Conservation (phyloP, 92 coral and sea anemone genomes). For the Heliopora coerulea region DNA sequence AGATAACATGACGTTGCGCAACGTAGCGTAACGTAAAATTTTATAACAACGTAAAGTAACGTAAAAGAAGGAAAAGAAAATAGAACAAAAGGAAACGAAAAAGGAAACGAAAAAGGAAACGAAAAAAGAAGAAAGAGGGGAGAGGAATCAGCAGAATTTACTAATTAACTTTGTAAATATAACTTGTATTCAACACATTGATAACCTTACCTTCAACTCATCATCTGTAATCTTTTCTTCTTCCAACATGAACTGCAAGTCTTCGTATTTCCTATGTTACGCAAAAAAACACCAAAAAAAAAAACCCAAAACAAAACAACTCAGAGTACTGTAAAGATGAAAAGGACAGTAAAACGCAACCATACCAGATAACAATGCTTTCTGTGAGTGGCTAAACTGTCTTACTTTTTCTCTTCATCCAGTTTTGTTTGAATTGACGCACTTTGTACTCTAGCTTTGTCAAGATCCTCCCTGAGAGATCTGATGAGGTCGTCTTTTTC, state of each 20-base stretch:
- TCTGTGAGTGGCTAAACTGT: not conserved
- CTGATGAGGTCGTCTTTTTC: slow-evolving; percentile 71
- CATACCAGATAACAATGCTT: too few species aligned
- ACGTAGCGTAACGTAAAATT: too few species aligned
- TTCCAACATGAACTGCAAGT: slow-evolving; percentile 86
- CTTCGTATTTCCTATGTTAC: slow-evolving; percentile 77
- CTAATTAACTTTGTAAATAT: not conserved
- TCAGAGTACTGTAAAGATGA: too few species aligned
- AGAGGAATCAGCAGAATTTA: not conserved
- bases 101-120: not conserved
- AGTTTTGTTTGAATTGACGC: slow-evolving; percentile 65
- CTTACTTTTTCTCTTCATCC: slow-evolving; percentile 88
- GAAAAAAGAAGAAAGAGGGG: not conserved
- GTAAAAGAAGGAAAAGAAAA: not conserved
- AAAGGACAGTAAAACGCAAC: too few species aligned
- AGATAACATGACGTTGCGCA: not conserved
- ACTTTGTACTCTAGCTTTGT: slow-evolving; percentile 63
- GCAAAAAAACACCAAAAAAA: not conserved
- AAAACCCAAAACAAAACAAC: not conserved
- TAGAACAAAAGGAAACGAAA: not conserved
- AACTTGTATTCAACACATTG: too few species aligned
- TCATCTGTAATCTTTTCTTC: slow-evolving; percentile 97
- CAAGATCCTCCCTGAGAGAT: slow-evolving; percentile 60
- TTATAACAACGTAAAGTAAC: too few species aligned
- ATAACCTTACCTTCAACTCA: slow-evolving; percentile 75